Evolutionary conservation across 2,113 vertebrate species (phyloP).

Genomic region (Panurus biarmicus): DNA sequence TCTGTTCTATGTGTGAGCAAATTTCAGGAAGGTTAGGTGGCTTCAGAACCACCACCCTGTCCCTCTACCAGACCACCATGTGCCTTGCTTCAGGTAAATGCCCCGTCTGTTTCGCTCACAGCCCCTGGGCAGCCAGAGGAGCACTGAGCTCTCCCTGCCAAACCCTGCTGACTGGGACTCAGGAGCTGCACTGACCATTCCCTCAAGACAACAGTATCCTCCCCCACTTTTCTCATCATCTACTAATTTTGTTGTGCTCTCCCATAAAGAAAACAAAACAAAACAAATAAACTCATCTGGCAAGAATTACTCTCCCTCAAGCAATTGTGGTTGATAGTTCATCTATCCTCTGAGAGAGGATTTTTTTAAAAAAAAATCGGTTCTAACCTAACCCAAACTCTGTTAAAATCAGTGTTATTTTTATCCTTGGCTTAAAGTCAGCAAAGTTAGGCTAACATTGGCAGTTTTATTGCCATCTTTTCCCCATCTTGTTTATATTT

Average conservation of each 20-base stretch:
- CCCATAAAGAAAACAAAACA: background rate
- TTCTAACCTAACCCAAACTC: background rate
- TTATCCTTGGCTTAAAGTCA: background rate
- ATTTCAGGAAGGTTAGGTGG: background rate
- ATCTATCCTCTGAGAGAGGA: background rate
- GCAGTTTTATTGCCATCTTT: background rate
- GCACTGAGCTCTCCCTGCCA: background rate
- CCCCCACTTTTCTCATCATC: constrained; percentile 3
- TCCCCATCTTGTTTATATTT: background rate
- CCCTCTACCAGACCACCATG: background rate
- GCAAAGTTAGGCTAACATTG: background rate
- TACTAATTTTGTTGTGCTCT: constrained; percentile 2
- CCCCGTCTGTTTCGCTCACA: background rate
- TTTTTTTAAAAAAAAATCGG: background rate
- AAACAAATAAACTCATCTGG: constrained; percentile 8
- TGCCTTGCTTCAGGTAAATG: background rate
- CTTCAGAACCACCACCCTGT: background rate
- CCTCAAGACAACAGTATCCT: background rate
- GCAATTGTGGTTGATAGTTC: constrained; percentile 21
- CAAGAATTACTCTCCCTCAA: background rate
- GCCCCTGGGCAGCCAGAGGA: background rate
- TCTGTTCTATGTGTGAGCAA: background rate
- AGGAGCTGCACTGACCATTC: background rate
- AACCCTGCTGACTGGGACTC: rapidly evolving
- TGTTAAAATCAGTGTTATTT: background rate